Conservation (phyloP, 2,797 vertebrate species). For the Lepidocolaptes lacrymiger region DNA sequence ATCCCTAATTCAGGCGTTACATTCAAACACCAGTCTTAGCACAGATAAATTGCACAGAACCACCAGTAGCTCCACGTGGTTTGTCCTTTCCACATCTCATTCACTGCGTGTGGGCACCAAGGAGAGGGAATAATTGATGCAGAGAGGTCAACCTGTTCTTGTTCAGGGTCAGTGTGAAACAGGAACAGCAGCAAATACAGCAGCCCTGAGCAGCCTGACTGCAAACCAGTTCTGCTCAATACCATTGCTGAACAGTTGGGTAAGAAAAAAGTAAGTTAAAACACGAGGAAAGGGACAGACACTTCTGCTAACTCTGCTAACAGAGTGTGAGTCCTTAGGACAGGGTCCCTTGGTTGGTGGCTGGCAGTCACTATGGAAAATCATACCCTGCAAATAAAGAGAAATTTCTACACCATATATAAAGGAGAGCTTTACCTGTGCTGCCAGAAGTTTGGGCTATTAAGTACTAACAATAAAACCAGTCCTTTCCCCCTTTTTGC, state of each 20-base stretch:
- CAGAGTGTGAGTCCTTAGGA: background rate
- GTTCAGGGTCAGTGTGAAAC: background rate
- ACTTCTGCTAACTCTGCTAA: background rate
- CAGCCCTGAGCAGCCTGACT: background rate
- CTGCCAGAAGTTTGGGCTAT: background rate
- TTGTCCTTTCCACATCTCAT: background rate
- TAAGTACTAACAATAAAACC: conserved; percentile 1
- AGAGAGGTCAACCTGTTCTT: background rate
- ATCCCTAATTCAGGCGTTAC: background rate
- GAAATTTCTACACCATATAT: background rate
- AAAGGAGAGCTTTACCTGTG: background rate
- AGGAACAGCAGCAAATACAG: background rate
- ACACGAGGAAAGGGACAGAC: background rate
- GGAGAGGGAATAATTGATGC: background rate
- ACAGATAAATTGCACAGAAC: background rate
- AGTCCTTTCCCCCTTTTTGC: background rate
- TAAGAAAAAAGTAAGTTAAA: background rate
- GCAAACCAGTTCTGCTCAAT: background rate
- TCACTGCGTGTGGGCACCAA: background rate
- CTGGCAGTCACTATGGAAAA: background rate
- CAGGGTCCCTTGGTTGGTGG: background rate
- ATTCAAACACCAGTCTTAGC: background rate
- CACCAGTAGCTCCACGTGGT: background rate
- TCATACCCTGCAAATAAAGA: background rate
- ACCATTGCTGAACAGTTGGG: background rate